Evolutionary conservation across 2,888 invertebrate genomes (phyloP).

Genomic region (Andrena hattorfiana): DNA sequence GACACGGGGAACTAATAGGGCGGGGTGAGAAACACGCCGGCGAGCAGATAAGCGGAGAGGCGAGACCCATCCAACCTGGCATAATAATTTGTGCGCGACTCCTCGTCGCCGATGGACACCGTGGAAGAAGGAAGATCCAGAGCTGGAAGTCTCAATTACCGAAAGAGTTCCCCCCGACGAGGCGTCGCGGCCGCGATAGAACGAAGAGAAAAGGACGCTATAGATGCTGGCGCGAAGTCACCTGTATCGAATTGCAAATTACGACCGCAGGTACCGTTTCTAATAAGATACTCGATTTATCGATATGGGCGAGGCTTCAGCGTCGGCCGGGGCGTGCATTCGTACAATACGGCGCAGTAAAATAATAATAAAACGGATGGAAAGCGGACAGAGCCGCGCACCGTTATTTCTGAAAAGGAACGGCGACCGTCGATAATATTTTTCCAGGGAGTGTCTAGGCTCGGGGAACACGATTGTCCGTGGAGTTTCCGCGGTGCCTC

Average conservation of each 20-base stretch:
- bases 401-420: slow-evolving; percentile 37
- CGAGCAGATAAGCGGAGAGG: slow-evolving; percentile 77
- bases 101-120: slow-evolving; percentile 16
- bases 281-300: slow-evolving; percentile 54
- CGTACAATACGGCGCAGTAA: background rate
- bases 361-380: slow-evolving; percentile 53
- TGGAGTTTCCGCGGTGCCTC: slow-evolving; percentile 19
- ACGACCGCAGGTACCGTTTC: slow-evolving; percentile 25
- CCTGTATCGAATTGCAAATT: slow-evolving; percentile 51
- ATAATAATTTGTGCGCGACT: slow-evolving; percentile 79
- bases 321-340: background rate
- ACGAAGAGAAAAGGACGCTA: background rate
- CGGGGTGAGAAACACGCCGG: slow-evolving; percentile 81
- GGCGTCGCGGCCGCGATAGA: too few species aligned
- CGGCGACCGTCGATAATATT: slow-evolving; percentile 46
- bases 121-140: slow-evolving; percentile 28
- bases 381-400: slow-evolving; percentile 14
- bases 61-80: slow-evolving; percentile 67
- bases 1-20: slow-evolving; percentile 82
- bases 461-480: slow-evolving; percentile 5
- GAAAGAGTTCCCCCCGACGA: background rate
- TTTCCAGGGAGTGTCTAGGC: slow-evolving; percentile 23
- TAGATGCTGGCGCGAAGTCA: slow-evolving; percentile 4
- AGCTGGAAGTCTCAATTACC: slow-evolving; percentile 72
- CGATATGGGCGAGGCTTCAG: slow-evolving; percentile 39